phyloP scores from a whole-genome alignment of 2,888 invertebrate species.

The Epirrhoe alternata region DNA sequence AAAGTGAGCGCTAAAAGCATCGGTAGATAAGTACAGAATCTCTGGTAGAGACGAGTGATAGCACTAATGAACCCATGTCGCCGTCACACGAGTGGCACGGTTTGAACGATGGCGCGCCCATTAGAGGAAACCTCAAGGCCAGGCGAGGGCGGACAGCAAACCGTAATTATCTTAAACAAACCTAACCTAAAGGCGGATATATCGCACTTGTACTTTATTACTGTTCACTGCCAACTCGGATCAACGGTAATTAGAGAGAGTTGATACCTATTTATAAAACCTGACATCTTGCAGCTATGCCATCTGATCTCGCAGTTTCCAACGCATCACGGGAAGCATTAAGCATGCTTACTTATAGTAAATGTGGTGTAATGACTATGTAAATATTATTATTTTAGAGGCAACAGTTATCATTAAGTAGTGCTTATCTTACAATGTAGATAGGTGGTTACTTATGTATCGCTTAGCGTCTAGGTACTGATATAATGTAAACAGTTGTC shows the following conservation, averaged over 20 bases:
- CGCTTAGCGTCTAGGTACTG: conserved; percentile 37
- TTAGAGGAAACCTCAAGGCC: conserved; percentile 72
- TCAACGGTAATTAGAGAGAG: conserved; percentile 38
- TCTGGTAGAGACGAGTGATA: conserved; percentile 68
- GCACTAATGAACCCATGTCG: conserved; percentile 81
- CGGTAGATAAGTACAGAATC: conserved; percentile 73
- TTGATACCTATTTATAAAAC: conserved; percentile 21
- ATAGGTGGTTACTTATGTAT: conserved; percentile 35
- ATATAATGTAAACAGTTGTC: conserved; percentile 57
- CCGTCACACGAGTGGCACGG: conserved; percentile 75
- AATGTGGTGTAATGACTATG: conserved; percentile 32
- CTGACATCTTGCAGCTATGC: conserved; percentile 10
- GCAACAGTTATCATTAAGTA: conserved; percentile 25
- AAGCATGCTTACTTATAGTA: conserved; percentile 22
- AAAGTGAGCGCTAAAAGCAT: conserved; percentile 78
- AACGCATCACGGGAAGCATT: conserved; percentile 18
- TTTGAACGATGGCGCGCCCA: conserved; percentile 70
- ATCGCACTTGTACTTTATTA: conserved; percentile 42
- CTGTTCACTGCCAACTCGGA: conserved; percentile 27
- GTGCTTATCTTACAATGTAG: conserved; percentile 41
- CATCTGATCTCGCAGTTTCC: conserved; percentile 22
- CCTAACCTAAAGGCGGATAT: conserved; percentile 60
- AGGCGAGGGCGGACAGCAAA: conserved; percentile 69
- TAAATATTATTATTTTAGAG: conserved; percentile 32
- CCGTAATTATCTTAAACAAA: conserved; percentile 75